Evolutionary conservation across 2,888 invertebrate species (phyloP).

Genomic region (Chrysolina oricalcia): DNA sequence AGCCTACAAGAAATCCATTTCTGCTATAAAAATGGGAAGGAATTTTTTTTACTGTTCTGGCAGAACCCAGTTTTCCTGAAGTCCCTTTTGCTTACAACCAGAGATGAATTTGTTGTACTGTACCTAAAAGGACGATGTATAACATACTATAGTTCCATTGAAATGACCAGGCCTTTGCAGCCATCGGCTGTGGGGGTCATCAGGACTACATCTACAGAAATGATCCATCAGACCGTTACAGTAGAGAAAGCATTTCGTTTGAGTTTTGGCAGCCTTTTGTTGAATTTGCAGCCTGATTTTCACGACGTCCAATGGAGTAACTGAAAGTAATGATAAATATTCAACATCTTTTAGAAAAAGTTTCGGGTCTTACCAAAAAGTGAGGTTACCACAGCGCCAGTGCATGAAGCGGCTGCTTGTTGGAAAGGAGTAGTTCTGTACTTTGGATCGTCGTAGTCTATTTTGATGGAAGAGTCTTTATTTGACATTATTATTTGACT

Average conservation of each 20-base stretch:
- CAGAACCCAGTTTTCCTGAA: background rate
- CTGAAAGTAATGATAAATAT: constrained; percentile 73
- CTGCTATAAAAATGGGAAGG: background rate
- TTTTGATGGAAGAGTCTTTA: constrained; percentile 21
- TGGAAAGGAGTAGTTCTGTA: constrained; percentile 86
- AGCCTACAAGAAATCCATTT: background rate
- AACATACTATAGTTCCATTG: constrained; percentile 80
- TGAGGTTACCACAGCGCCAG: constrained; percentile 92
- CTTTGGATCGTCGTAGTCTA: constrained; percentile 79
- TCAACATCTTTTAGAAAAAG: constrained; percentile 36
- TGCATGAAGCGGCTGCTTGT: constrained; percentile 89
- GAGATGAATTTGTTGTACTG: background rate
- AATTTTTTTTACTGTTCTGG: background rate
- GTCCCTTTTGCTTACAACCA: no score
- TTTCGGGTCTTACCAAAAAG: constrained; percentile 80
- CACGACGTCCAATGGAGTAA: constrained; percentile 99
- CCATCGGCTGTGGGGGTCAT: constrained; percentile 74
- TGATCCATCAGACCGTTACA: constrained; percentile 99
- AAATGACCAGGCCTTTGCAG: constrained; percentile 81
- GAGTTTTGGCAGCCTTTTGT: constrained; percentile 86
- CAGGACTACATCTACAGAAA: constrained; percentile 86
- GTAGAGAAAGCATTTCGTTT: constrained; percentile 93
- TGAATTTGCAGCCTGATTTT: constrained; percentile 98
- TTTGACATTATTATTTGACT: background rate
- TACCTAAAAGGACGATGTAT: background rate